Percentiles rank a stretch among this genome's conserved stretches.
Conservation (phyloP, 2,888 invertebrate species). For the Pristionchus maxplancki region DNA sequence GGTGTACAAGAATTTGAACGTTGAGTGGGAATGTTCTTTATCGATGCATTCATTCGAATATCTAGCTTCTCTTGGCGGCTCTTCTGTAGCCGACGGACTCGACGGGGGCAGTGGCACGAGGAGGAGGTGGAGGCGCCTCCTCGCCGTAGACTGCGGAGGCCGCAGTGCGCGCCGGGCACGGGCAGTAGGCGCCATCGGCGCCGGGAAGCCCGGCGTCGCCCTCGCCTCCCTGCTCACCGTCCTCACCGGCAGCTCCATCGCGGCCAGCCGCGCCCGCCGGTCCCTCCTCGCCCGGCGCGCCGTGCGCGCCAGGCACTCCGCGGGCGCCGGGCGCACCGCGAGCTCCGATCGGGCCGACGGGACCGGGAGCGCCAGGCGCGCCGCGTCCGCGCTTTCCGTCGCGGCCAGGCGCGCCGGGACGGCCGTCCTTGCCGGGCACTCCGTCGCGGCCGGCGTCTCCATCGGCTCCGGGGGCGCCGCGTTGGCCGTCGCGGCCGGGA, state of each 20-base stretch:
- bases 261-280: constrained; percentile 26
- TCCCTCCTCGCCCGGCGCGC: constrained; percentile 31
- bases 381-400: constrained; percentile 48
- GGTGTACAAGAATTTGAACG: not conserved
- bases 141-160: constrained; percentile 16
- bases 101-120: not conserved
- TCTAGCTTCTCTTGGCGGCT: constrained; percentile 18
- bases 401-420: constrained; percentile 21
- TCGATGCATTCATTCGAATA: not conserved
- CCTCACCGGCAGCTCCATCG: constrained; percentile 44
- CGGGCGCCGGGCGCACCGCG: constrained; percentile 42
- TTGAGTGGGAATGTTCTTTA: not conserved
- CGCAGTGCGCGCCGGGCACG: constrained; percentile 46
- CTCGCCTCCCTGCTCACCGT: constrained; percentile 3
- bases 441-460: constrained; percentile 50
- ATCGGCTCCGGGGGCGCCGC: constrained; percentile 27
- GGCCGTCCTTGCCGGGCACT: constrained; percentile 23
- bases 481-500: constrained; percentile 42
- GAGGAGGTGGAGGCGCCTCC: not conserved
- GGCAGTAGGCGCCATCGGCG: constrained; percentile 52
- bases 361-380: constrained; percentile 46
- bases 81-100: constrained; percentile 43
- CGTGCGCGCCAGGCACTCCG: constrained; percentile 40
- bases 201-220: constrained; percentile 52
- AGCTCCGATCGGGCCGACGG: constrained; percentile 44